Conservation (phyloP, 2,888 invertebrate species). For the Digitonthophagus gazella region DNA sequence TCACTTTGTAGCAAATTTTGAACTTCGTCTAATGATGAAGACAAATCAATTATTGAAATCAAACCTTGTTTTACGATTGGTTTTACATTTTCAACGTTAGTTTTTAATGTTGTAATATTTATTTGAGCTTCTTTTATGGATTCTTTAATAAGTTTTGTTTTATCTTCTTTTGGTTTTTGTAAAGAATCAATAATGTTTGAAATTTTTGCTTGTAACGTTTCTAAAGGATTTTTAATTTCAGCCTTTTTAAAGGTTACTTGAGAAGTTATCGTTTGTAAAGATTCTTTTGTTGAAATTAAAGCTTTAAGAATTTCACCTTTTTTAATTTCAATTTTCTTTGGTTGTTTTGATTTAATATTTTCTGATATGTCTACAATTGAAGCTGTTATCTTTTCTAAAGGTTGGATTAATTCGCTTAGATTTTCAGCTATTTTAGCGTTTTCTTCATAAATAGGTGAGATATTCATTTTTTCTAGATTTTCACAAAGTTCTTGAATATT, state of each 20-base stretch:
- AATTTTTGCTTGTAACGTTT: conserved; percentile 30
- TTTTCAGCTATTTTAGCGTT: conserved; percentile 1
- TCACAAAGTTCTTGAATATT: conserved; percentile 21
- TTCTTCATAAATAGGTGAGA: background rate
- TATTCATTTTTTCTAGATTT: conserved; percentile 12
- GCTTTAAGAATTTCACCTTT: conserved; percentile 25
- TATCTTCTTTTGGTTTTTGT: conserved; percentile 24
- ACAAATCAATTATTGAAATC: conserved; percentile 14
- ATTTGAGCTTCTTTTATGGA: conserved; percentile 21
- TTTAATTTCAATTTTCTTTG: conserved; percentile 30
- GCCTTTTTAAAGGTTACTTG: background rate
- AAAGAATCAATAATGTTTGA: conserved; percentile 29
- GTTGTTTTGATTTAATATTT: conserved; percentile 22
- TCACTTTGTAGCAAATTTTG: background rate
- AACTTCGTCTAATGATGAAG: conserved; percentile 18
- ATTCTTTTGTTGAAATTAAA: conserved; percentile 28
- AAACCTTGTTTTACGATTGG: conserved; percentile 16
- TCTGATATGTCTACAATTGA: background rate
- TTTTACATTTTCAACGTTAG: conserved; percentile 19
- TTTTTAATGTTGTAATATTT: conserved; percentile 23
- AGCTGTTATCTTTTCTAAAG: conserved; percentile 3
- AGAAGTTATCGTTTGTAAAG: background rate
- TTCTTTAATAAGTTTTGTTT: background rate
- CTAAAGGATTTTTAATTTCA: conserved; percentile 29
- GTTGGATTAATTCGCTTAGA: background rate